Conservation (phyloP, 1,140 invertebrate species). For the Drosophila obscura region DNA sequence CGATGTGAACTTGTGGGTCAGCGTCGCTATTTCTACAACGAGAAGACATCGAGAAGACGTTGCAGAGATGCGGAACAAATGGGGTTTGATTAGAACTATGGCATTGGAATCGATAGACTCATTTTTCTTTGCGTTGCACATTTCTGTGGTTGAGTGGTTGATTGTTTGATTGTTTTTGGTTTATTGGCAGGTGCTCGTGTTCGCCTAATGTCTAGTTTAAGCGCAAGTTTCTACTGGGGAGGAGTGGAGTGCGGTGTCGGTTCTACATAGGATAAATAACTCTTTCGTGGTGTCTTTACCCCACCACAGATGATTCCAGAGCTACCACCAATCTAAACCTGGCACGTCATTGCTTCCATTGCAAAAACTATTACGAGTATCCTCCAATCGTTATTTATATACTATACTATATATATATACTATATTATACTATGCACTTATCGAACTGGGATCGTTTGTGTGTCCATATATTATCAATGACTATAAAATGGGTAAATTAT, state of each 20-base stretch:
- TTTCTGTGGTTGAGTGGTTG: constrained; percentile 37
- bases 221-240: constrained; percentile 35
- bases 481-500: no score
- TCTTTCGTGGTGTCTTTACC: no score
- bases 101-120: constrained; percentile 75
- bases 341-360: no score
- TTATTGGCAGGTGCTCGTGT: constrained; percentile 29
- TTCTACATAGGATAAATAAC: not conserved
- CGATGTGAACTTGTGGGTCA: constrained; percentile 92
- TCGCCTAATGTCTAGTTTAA: constrained; percentile 35
- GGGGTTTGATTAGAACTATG: constrained; percentile 78
- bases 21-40: constrained; percentile 89
- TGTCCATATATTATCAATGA: no score
- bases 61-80: constrained; percentile 80
- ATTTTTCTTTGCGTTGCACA: constrained; percentile 57
- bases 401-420: no score
- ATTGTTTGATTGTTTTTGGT: not conserved
- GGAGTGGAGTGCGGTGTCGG: not conserved
- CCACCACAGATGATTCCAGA: no score
- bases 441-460: no score
- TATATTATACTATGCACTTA: no score
- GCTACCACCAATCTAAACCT: no score
- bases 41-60: constrained; percentile 80
- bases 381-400: no score
- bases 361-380: no score